These are phyloP conservation scores for Lota lota DNA, from an alignment of 2,113 vertebrate species.

Conservation along the genomic window DNA sequence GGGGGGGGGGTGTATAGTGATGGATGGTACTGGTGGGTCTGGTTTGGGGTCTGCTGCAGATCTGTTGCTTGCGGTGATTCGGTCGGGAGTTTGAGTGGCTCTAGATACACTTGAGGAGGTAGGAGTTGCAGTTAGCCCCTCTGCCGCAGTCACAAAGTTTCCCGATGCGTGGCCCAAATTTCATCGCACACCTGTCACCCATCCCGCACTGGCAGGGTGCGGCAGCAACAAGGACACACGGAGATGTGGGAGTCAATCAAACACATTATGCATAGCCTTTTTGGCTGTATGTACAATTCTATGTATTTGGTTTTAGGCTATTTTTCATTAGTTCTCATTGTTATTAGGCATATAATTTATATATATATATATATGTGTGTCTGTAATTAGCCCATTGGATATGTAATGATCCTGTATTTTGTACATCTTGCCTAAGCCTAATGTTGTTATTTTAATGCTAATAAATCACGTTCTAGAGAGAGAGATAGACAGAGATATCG, in stretches of 20 bases:
- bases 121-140: constrained; percentile 76
- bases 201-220: constrained; percentile 61
- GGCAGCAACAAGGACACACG: not conserved
- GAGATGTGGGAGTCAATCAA: not conserved
- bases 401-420: too few species aligned
- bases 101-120: constrained; percentile 78
- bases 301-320: too few species aligned
- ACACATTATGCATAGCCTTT: not conserved
- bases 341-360: too few species aligned
- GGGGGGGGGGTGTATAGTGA: not conserved
- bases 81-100: constrained; percentile 7
- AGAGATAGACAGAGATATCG: not conserved
- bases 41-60: not conserved
- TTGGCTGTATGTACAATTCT: too few species aligned
- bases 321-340: too few species aligned
- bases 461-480: not conserved
- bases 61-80: not conserved
- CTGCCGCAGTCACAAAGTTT: constrained; percentile 78
- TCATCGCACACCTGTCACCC: constrained; percentile 75
- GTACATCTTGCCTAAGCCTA: too few species aligned
- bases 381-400: too few species aligned
- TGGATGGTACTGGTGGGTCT: not conserved
- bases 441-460: too few species aligned
- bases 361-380: too few species aligned
- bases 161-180: constrained; percentile 74